Conservation (phyloP, 2,797 vertebrate genomes). For the Aphelocoma californica region DNA sequence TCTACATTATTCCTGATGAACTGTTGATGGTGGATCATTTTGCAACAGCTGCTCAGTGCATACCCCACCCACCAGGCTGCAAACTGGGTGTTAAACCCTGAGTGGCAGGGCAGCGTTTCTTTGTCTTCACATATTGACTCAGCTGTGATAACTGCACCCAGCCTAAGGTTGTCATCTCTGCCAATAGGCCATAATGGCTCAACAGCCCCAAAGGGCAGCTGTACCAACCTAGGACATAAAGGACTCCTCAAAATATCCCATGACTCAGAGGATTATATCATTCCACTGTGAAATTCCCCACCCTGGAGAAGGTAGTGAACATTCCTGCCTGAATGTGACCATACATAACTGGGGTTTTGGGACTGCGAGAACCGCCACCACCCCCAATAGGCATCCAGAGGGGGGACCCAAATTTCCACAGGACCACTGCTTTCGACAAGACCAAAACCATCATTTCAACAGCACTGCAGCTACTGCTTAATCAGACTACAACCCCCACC, state of each 20-base stretch:
- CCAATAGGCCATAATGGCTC: not conserved
- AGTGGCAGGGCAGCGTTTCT: no score
- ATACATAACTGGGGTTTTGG: not conserved
- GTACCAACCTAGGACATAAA: not conserved
- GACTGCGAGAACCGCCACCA: not conserved
- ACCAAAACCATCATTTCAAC: not conserved
- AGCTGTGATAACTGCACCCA: not conserved
- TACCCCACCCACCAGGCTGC: fast-evolving
- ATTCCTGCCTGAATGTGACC: not conserved
- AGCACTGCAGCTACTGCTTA: not conserved
- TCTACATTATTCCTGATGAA: not conserved
- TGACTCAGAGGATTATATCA: not conserved
- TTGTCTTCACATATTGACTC: no score
- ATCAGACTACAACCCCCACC: not conserved
- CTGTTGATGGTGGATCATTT: not conserved
- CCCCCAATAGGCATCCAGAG: not conserved
- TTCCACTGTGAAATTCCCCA: not conserved
- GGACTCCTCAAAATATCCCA: not conserved
- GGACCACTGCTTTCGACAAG: fast-evolving
- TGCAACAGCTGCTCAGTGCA: not conserved
- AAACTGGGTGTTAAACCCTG: not conserved
- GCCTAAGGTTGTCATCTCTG: not conserved
- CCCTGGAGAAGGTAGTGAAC: no score
- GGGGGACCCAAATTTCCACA: not conserved
- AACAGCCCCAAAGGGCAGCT: not conserved